A percentile compares a stretch with the other conserved stretches of the same genome.
phyloP scores from a whole-genome alignment of 2,113 vertebrate genomes.

The Melanostigma gelatinosum region DNA sequence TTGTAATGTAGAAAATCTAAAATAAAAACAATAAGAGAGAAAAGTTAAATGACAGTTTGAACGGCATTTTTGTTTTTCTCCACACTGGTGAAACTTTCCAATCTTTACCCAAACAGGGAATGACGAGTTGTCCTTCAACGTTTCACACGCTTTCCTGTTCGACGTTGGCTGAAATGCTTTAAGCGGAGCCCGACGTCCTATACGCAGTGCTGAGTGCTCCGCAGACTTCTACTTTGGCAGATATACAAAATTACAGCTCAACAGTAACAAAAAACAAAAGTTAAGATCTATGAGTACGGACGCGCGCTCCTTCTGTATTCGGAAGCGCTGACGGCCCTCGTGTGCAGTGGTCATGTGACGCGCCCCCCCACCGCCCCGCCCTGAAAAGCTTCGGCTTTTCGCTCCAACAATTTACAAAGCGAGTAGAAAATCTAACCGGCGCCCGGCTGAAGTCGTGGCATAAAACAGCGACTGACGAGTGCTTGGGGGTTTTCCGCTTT shows the following conservation, averaged over 20 bases:
- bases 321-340: constrained; percentile 46
- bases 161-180: constrained; percentile 42
- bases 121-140: constrained; percentile 13
- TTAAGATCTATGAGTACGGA: constrained; percentile 23
- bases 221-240: constrained; percentile 67
- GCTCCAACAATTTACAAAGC: constrained; percentile 29
- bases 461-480: constrained; percentile 29
- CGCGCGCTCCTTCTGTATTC: constrained; percentile 6
- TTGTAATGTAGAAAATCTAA: constrained; percentile 69
- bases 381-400: constrained; percentile 20
- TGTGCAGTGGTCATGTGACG: constrained; percentile 30
- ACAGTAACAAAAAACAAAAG: constrained; percentile 18
- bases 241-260: constrained; percentile 47
- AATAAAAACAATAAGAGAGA: constrained; percentile 31
- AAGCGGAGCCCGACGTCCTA: constrained; percentile 7
- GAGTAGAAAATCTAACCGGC: background rate
- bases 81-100: constrained; percentile 54
- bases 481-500: constrained; percentile 22
- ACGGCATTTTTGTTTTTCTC: constrained; percentile 50
- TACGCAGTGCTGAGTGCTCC: constrained; percentile 42
- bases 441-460: constrained; percentile 21
- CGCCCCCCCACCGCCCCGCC: background rate
- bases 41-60: constrained; percentile 58
- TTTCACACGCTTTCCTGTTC: constrained; percentile 5
- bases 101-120: constrained; percentile 28